phyloP scores from a whole-genome alignment of 1,140 invertebrate genomes.

The Drosophila paulistorum region DNA sequence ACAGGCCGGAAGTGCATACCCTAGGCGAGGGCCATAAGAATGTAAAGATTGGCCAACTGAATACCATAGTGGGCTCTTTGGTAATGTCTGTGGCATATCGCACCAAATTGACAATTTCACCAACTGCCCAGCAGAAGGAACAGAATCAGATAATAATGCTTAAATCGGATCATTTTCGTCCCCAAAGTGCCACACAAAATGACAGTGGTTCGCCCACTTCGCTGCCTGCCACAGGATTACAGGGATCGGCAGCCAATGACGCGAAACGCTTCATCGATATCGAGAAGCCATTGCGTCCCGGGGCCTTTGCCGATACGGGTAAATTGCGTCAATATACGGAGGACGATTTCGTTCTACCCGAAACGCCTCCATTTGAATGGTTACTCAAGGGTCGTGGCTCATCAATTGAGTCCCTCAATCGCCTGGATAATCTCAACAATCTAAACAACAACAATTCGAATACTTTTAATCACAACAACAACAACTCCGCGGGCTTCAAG shows the following conservation, averaged over 20 bases:
- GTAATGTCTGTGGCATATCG: conserved; percentile 91
- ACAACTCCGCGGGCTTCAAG: conserved; percentile 70
- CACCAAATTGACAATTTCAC: conserved; percentile 94
- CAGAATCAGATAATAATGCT: conserved; percentile 88
- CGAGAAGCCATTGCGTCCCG: conserved; percentile 87
- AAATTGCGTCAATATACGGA: conserved; percentile 84
- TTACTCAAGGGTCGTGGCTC: conserved; percentile 83
- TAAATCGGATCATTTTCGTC: conserved; percentile 96
- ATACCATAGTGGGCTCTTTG: conserved; percentile 92
- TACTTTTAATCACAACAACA: conserved; percentile 50
- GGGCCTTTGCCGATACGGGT: conserved; percentile 87
- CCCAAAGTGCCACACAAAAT: conserved; percentile 86
- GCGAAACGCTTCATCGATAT: conserved; percentile 83
- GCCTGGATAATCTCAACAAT: conserved; percentile 57
- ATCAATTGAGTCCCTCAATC: conserved; percentile 74
- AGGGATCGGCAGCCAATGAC: conserved; percentile 35
- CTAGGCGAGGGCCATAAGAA: conserved; percentile 91
- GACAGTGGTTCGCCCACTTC: conserved; percentile 30
- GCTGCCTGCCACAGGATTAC: neutral
- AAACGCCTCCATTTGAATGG: conserved; percentile 88
- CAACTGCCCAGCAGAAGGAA: conserved; percentile 85
- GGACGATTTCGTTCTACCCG: conserved; percentile 86
- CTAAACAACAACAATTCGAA: conserved; percentile 62
- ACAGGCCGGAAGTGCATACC: conserved; percentile 89
- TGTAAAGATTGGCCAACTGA: conserved; percentile 91